phyloP scores from a whole-genome alignment of 2,888 invertebrate genomes.

The Tenthredo livida region DNA sequence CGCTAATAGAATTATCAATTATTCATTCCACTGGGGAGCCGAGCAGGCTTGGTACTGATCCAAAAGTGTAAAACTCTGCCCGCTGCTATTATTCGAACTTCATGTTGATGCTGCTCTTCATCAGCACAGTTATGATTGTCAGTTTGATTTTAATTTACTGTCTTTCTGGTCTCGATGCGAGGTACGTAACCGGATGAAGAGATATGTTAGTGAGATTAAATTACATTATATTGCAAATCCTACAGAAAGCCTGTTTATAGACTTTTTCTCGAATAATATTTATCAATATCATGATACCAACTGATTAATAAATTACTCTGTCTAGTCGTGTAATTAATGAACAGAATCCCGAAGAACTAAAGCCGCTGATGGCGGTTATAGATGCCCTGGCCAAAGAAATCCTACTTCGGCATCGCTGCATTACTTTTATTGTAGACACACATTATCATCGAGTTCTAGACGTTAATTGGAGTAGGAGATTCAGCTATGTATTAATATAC shows the following conservation, averaged over 20 bases:
- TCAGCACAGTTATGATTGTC: neutral
- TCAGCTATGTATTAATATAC: slow-evolving; percentile 5
- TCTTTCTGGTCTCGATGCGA: slow-evolving; percentile 31
- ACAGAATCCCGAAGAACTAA: slow-evolving; percentile 25
- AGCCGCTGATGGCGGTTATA: slow-evolving; percentile 65
- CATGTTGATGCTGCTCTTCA: neutral
- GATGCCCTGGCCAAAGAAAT: slow-evolving; percentile 68
- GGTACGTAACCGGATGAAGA: slow-evolving; percentile 52
- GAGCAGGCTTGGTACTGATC: neutral
- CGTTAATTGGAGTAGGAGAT: slow-evolving; percentile 54
- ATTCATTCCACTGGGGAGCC: slow-evolving; percentile 7
- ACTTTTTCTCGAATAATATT: neutral
- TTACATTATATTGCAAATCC: neutral
- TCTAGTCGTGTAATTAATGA: neutral
- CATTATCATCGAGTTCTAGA: slow-evolving; percentile 67
- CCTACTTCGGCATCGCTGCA: slow-evolving; percentile 65
- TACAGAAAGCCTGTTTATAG: neutral
- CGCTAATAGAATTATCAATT: slow-evolving; percentile 32
- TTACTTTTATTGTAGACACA: slow-evolving; percentile 70
- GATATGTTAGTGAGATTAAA: slow-evolving; percentile 25
- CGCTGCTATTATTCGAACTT: neutral
- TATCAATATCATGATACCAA: neutral
- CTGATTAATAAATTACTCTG: neutral
- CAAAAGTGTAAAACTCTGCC: neutral
- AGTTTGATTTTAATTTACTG: slow-evolving; percentile 50